phyloP scores from a whole-genome alignment of 2,113 vertebrate species.

The Cepphus grylle region DNA sequence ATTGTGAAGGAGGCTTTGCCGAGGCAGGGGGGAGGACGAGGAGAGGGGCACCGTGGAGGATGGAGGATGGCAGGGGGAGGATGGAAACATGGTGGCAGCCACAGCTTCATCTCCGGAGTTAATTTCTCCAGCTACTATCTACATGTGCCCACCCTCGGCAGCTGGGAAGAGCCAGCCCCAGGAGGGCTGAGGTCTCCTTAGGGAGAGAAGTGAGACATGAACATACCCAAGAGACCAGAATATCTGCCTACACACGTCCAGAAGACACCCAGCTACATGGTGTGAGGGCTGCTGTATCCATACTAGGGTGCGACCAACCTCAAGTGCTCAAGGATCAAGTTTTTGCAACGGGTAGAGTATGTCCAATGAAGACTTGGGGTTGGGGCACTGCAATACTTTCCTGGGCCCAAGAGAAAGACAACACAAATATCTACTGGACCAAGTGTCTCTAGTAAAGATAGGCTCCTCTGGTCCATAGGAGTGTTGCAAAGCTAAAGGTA shows the following conservation, averaged over 20 bases:
- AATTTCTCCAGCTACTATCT: not conserved
- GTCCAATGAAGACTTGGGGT: rapidly evolving
- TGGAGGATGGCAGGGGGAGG: not conserved
- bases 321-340: not conserved
- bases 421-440: not conserved
- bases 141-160: rapidly evolving
- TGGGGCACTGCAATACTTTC: not conserved
- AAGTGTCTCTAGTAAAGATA: not conserved
- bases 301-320: rapidly evolving
- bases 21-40: not conserved
- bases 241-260: not conserved
- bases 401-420: not conserved
- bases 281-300: not conserved
- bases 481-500: not conserved
- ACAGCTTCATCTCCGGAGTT: not conserved
- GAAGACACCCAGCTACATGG: not conserved
- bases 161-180: not conserved
- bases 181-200: not conserved
- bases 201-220: not conserved
- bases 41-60: not conserved
- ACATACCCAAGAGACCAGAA: not conserved
- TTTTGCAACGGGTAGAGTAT: not conserved
- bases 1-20: not conserved
- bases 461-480: not conserved
- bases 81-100: not conserved